Evolutionary conservation across 2,113 vertebrate genomes (phyloP).

Genomic region (Halichoerus grypus): DNA sequence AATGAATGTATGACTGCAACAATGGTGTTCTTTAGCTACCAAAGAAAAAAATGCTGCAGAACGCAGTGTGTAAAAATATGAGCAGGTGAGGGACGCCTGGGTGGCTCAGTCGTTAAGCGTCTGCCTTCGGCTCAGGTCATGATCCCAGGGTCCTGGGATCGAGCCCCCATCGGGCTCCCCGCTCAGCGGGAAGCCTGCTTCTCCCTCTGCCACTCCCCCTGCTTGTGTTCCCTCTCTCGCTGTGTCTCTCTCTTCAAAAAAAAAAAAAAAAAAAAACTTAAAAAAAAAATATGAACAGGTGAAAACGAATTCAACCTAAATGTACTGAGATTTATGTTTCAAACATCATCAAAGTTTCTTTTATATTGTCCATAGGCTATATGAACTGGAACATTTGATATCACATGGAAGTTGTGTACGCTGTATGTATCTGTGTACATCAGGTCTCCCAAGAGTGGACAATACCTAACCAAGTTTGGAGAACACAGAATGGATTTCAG

Average conservation of each 20-base stretch:
- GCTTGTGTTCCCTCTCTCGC: too few species aligned
- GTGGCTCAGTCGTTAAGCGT: too few species aligned
- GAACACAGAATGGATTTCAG: slow-evolving; percentile 36
- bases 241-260: too few species aligned
- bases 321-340: background rate
- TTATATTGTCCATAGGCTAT: background rate
- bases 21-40: slow-evolving; percentile 15
- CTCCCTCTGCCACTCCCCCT: too few species aligned
- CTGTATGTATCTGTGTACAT: background rate
- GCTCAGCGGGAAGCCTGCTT: too few species aligned
- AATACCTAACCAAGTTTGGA: slow-evolving; percentile 14
- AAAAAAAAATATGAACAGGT: too few species aligned
- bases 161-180: too few species aligned
- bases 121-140: too few species aligned
- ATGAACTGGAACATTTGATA: background rate
- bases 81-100: too few species aligned
- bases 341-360: slow-evolving; percentile 6
- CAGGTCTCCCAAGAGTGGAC: background rate
- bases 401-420: background rate
- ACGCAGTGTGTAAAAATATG: background rate
- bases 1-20: background rate
- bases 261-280: too few species aligned
- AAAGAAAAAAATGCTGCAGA: slow-evolving; percentile 29
- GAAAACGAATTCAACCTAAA: background rate
- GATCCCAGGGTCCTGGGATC: too few species aligned